These are phyloP conservation scores for Iphiclides podalirius DNA, from an alignment of 2,888 invertebrate species.

Conservation along the genomic window DNA sequence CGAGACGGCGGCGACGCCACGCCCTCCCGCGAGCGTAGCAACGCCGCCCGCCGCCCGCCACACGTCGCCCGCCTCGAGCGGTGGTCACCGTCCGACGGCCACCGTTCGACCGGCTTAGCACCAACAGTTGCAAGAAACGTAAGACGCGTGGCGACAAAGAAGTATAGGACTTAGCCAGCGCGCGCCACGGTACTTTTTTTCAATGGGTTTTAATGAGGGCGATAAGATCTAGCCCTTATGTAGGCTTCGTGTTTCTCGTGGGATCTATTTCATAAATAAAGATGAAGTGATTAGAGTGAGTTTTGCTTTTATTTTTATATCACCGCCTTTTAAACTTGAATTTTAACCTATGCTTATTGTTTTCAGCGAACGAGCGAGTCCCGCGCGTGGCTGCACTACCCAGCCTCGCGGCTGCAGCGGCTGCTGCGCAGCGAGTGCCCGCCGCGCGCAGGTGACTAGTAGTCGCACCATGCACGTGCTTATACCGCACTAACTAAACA, in stretches of 20 bases:
- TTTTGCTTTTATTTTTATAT: too few relatives aligned
- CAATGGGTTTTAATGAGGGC: background rate
- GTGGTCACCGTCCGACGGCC: constrained; percentile 3
- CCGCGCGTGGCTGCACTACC: constrained; percentile 42
- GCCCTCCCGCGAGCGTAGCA: constrained; percentile 31
- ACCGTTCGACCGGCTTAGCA: background rate
- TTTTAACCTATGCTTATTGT: too few relatives aligned
- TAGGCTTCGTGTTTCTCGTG: too few relatives aligned
- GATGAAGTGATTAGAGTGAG: too few relatives aligned
- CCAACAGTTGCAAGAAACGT: too few relatives aligned
- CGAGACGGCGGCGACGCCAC: constrained; percentile 57
- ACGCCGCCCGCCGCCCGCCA: constrained; percentile 33
- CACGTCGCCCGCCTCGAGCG: constrained; percentile 35
- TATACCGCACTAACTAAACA: too few relatives aligned
- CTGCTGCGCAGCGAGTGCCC: constrained; percentile 38
- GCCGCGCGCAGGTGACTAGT: constrained; percentile 16
- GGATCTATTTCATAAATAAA: too few relatives aligned
- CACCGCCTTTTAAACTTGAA: too few relatives aligned
- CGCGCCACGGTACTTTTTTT: too few relatives aligned
- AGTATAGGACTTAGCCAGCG: background rate
- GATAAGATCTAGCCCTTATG: background rate
- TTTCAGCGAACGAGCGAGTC: constrained; percentile 29
- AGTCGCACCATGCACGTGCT: too few relatives aligned
- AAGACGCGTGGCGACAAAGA: background rate
- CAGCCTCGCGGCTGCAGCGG: constrained; percentile 38